A percentile compares a stretch with the other conserved stretches of the same genome.
Conservation (phyloP, 2,113 vertebrate species). For the Copsychus sechellarum region DNA sequence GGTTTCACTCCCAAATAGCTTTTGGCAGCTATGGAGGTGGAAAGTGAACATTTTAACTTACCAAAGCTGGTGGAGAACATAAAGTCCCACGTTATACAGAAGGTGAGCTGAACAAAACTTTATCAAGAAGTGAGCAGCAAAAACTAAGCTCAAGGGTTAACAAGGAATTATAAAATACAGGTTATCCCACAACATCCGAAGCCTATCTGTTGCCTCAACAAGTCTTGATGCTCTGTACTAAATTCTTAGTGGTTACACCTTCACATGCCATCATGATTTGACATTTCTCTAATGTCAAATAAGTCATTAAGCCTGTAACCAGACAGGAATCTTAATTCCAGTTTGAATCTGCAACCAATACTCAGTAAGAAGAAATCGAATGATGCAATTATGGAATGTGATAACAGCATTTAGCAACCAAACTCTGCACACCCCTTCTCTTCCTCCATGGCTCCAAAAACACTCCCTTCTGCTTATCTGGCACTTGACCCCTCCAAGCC, state of each 20-base stretch:
- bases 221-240: not conserved
- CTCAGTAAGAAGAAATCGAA: not conserved
- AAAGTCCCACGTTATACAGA: not conserved
- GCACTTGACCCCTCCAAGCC: not conserved
- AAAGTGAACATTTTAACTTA: not conserved
- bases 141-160: not conserved
- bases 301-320: not conserved
- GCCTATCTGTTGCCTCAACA: not conserved
- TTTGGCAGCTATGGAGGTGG: not conserved
- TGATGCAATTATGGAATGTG: not conserved
- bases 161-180: not conserved
- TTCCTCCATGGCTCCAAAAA: not conserved
- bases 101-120: not conserved
- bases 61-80: not conserved
- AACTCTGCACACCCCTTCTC: not conserved
- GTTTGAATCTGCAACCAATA: not conserved
- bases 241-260: not conserved
- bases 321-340: not conserved
- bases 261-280: fast-evolving
- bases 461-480: not conserved
- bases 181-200: not conserved
- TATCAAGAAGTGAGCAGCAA: not conserved
- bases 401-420: not conserved
- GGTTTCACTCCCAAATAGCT: not conserved
- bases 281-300: not conserved